These are phyloP conservation scores for Neogale vison DNA, from an alignment of 2,113 vertebrate genomes.

Conservation along the genomic window DNA sequence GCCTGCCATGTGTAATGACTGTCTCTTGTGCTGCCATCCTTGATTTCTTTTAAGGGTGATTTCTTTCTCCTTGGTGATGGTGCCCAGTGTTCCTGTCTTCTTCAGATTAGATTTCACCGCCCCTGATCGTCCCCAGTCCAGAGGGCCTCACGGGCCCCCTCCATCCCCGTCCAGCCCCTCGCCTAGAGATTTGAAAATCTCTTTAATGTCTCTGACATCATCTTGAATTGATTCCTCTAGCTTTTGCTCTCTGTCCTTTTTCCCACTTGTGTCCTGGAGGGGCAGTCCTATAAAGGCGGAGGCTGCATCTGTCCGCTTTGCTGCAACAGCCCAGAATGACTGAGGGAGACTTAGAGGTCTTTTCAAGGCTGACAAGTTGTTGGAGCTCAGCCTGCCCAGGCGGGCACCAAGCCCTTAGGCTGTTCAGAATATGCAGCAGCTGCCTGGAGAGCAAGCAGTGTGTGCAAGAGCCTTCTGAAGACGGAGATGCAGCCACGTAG, in stretches of 20 bases:
- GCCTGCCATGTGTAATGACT: neutral
- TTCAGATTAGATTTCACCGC: neutral
- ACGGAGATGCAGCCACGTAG: rapidly evolving
- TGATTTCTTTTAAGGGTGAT: neutral
- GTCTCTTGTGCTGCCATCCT: neutral
- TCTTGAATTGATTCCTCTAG: neutral
- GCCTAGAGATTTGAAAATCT: neutral
- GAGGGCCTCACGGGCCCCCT: neutral
- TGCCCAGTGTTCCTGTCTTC: neutral
- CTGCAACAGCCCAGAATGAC: neutral
- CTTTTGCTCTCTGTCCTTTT: neutral
- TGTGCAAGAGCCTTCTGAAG: neutral
- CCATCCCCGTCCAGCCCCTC: neutral
- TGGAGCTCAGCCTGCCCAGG: neutral
- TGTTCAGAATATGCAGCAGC: neutral
- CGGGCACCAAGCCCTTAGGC: neutral
- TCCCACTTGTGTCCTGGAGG: neutral
- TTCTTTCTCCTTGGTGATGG: neutral
- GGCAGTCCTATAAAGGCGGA: neutral
- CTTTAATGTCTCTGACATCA: neutral
- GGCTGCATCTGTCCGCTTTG: neutral
- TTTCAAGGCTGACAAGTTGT: neutral
- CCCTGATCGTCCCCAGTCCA: neutral
- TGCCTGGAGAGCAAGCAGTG: neutral
- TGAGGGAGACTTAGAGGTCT: neutral